These are phyloP conservation scores for Holothuria scabra DNA, from an alignment of 53 echinoderm and acorn worm genomes.

Conservation along the genomic window DNA sequence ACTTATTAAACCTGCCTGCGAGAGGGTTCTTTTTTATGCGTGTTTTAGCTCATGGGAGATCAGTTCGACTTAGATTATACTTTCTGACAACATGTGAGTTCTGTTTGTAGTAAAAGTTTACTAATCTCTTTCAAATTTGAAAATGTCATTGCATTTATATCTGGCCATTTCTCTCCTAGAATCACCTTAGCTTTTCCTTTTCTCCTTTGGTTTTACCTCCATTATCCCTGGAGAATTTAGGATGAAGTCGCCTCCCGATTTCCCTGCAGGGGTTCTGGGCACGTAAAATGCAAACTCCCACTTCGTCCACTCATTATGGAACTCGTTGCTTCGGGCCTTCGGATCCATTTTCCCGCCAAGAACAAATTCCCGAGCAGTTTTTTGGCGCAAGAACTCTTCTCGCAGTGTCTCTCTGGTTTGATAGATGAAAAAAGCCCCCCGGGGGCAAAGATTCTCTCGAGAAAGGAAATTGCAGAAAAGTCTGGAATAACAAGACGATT, in stretches of 20 bases:
- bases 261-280: constrained; percentile 35
- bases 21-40: no score
- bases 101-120: constrained; percentile 16
- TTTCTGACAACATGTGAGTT: constrained; percentile 31
- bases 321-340: constrained; percentile 46
- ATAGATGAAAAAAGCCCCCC: constrained; percentile 47
- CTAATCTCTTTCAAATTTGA: constrained; percentile 43
- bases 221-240: constrained; percentile 39
- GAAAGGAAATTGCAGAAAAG: constrained; percentile 48
- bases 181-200: neutral
- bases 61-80: neutral
- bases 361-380: constrained; percentile 46
- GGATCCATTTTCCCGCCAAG: constrained; percentile 54
- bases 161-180: no score
- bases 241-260: constrained; percentile 43
- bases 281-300: constrained; percentile 48
- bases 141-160: constrained; percentile 26
- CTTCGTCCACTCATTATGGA: constrained; percentile 50
- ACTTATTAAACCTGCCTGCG: no score
- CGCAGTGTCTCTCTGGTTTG: constrained; percentile 27
- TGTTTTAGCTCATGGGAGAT: no score
- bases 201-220: constrained; percentile 1
- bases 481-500: constrained; percentile 50
- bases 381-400: constrained; percentile 44
- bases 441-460: constrained; percentile 35